phyloP scores from a whole-genome alignment of 2,797 vertebrate species.

The Champsocephalus esox region DNA sequence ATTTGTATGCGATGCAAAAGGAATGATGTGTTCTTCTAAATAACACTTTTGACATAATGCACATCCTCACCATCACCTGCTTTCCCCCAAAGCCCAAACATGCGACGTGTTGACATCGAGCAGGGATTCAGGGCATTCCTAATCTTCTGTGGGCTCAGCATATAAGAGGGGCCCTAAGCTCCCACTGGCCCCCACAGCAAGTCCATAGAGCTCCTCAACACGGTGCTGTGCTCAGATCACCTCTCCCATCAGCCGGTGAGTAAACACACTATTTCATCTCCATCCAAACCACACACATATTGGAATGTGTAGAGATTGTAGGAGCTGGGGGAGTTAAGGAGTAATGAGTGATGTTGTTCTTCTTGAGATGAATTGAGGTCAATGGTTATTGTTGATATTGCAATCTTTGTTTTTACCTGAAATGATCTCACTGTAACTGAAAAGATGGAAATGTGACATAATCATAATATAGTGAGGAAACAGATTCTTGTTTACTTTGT shows the following conservation, averaged over 20 bases:
- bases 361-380: background rate
- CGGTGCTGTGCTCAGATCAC: slow-evolving; percentile 39
- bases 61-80: background rate
- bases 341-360: background rate
- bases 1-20: too few species aligned
- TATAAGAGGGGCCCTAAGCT: slow-evolving; percentile 81
- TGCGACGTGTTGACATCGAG: slow-evolving; percentile 60
- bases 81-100: background rate
- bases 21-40: too few species aligned
- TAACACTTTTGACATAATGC: background rate
- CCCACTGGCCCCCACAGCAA: slow-evolving; percentile 68
- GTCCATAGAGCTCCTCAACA: slow-evolving; percentile 58
- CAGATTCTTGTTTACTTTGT: background rate
- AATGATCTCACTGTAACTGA: background rate
- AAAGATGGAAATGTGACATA: background rate
- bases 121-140: slow-evolving; percentile 57
- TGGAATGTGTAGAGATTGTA: background rate
- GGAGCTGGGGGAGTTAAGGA: too few species aligned
- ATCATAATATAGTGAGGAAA: background rate
- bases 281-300: background rate
- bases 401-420: background rate
- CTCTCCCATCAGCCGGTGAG: slow-evolving; percentile 76
- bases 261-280: slow-evolving; percentile 31
- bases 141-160: slow-evolving; percentile 82
- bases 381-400: background rate